Percentiles rank a stretch among this genome's conserved stretches.
phyloP scores from a whole-genome alignment of 2,797 vertebrate genomes.

The Gymnocypris eckloni region DNA sequence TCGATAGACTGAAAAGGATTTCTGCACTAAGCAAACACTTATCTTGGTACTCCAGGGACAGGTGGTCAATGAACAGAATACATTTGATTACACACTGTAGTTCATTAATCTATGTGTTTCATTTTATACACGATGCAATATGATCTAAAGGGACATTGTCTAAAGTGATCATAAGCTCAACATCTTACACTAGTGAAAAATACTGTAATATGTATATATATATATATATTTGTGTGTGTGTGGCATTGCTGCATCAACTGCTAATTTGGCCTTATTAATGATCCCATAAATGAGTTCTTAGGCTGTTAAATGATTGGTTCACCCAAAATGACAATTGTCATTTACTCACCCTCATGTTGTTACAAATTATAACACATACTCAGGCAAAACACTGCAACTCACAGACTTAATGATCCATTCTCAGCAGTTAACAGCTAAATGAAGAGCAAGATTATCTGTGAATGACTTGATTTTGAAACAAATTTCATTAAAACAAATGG shows the following conservation, averaged over 20 bases:
- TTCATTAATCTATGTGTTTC: background rate
- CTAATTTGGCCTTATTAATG: background rate
- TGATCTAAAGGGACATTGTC: background rate
- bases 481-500: background rate
- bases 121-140: background rate
- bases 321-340: background rate
- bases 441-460: background rate
- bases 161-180: background rate
- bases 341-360: background rate
- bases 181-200: background rate
- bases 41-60: conserved; percentile 13
- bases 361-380: background rate
- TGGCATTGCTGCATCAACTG: too few species aligned
- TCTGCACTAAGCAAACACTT: conserved; percentile 5
- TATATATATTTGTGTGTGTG: background rate
- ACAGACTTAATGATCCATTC: background rate
- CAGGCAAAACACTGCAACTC: background rate
- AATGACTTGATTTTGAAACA: background rate
- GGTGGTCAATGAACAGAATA: background rate
- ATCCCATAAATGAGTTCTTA: background rate
- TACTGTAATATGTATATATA: background rate
- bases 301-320: background rate
- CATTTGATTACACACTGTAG: background rate
- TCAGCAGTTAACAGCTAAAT: background rate
- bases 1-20: conserved; percentile 3